Percentiles rank a stretch among this genome's conserved stretches.
phyloP scores from a whole-genome alignment of 2,797 vertebrate genomes.

The Molossus molossus region DNA sequence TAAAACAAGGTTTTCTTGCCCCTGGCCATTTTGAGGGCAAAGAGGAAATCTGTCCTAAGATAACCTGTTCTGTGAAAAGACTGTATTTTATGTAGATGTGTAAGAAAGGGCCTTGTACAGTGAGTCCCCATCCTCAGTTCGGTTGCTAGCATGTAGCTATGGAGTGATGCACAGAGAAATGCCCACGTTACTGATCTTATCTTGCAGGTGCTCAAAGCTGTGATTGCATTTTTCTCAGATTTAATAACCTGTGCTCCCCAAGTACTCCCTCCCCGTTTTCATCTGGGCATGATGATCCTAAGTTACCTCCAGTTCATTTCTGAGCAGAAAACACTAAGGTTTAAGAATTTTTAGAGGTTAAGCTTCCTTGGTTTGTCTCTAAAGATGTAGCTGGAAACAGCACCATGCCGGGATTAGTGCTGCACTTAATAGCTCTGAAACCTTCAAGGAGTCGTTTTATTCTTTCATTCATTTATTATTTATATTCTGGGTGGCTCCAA shows the following conservation, averaged over 20 bases:
- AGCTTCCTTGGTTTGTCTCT: neutral
- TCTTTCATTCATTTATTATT: conserved; percentile 66
- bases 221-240: conserved; percentile 1
- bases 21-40: conserved; percentile 36
- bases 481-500: conserved; percentile 4
- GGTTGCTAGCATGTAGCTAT: neutral
- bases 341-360: conserved; percentile 2
- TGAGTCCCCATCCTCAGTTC: neutral
- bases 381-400: conserved; percentile 58
- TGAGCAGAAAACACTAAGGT: neutral
- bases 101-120: neutral
- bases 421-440: conserved; percentile 6
- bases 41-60: conserved; percentile 7
- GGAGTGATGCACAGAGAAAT: conserved; percentile 40
- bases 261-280: neutral
- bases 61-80: conserved; percentile 42
- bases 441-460: conserved; percentile 29
- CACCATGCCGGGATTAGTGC: neutral
- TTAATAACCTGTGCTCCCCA: neutral
- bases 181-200: neutral
- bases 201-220: neutral
- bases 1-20: conserved; percentile 39
- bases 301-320: neutral
- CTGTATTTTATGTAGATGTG: neutral
- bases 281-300: neutral